Evolutionary conservation across 2,888 invertebrate species (phyloP), one percentile per base, ranked within the genome.

Genomic region (Horisme vitalbata): DNA sequence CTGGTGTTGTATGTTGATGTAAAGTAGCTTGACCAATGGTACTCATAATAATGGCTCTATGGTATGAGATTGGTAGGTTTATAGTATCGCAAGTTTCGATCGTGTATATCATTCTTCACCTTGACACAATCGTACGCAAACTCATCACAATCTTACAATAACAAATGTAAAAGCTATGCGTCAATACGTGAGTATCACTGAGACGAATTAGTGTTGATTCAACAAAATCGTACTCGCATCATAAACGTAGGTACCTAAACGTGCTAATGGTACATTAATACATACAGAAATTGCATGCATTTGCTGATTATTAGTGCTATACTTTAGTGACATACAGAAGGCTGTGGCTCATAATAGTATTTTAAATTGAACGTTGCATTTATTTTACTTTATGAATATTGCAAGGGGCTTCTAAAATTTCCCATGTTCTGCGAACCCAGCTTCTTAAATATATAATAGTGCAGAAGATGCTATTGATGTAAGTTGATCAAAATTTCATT

Each of bases 201-300:
- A 78, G 80, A 75, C 81, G 65, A 83, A 84, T 77, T 57, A 59
- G 62, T 86, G 78, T 86, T 85, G 75, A 77, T 67, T 77, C 78
- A 86, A 87, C 84, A 82, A 65, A 73, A 79, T 84, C 77, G 79
- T 63, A 61, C n/a, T 70, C 77, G 76, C 71, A 72, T n/a, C n/a
- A n/a, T n/a, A 79, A 76, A 70, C 6, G 18, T 15, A 15, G 15
- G 4, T 18, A 18, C 18, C 18, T 65, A 53, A 67, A 84, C 82
- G 76, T 81, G 77, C 67, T 49, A 51, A 57, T 47, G 48, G 56
- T 55, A 61, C 53, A 55, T 56, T 60, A 47, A 54, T 57, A 52
- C 33, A 24, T 41, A 38, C 41, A 46, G 46, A 50, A 45, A 45
- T 37, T 33, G 48, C 47, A 47, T 46, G 37, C 31, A 31, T 52